Conservation (phyloP, 1,140 invertebrate species). For the Ceratitis capitata region DNA sequence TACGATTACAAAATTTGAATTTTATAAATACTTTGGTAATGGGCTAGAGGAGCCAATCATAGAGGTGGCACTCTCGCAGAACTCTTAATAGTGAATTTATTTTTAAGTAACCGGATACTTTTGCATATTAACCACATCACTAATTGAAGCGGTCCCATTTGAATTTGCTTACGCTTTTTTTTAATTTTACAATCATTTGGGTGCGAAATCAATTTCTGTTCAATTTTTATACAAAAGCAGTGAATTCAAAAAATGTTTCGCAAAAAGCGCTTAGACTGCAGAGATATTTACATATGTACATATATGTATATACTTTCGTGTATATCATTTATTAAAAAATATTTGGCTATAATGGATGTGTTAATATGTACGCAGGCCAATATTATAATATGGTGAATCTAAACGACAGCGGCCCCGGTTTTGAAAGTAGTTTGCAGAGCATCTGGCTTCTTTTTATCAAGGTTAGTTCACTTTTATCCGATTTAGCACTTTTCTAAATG, state of each 20-base stretch:
- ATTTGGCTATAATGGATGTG: background rate
- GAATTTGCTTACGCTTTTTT: background rate
- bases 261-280: background rate
- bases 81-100: too few relatives aligned
- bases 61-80: too few relatives aligned
- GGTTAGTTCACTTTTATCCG: too few relatives aligned
- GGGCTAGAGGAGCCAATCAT: too few relatives aligned
- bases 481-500: too few relatives aligned
- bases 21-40: too few relatives aligned
- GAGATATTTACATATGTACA: too few relatives aligned
- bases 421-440: too few relatives aligned
- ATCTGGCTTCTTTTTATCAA: too few relatives aligned
- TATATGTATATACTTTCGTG: background rate
- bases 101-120: background rate
- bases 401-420: background rate
- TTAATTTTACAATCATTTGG: background rate
- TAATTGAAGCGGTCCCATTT: background rate
- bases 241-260: background rate
- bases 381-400: too few relatives aligned
- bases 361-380: too few relatives aligned
- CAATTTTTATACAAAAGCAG: background rate
- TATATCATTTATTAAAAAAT: background rate
- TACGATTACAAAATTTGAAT: too few relatives aligned
- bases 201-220: slow-evolving; percentile 5
- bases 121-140: background rate